A percentile compares a stretch with the other conserved stretches of the same genome.
Conservation (phyloP, 2,797 vertebrate genomes). For the Ambastaia sidthimunki region DNA sequence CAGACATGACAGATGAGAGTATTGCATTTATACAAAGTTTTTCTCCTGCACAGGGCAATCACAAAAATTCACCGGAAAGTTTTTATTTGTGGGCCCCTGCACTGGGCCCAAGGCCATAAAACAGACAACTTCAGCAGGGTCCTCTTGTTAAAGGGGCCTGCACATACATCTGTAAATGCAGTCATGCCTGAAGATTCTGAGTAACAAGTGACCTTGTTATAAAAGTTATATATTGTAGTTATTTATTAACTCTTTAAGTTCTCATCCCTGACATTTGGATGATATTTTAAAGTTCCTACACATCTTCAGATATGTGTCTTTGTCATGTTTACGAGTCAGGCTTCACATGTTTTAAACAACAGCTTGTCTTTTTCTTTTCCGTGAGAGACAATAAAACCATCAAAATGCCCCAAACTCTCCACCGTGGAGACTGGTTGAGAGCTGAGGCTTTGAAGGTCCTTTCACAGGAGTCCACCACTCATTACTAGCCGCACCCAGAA, state of each 20-base stretch:
- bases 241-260: neutral
- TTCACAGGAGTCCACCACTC: slow-evolving; percentile 31
- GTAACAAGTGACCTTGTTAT: neutral
- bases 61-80: neutral
- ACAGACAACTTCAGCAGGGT: neutral
- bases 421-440: slow-evolving; percentile 30
- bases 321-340: neutral
- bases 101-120: neutral
- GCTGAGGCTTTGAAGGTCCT: slow-evolving; percentile 4
- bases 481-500: slow-evolving; percentile 58
- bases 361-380: neutral
- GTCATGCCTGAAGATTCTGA: neutral
- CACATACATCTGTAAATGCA: neutral
- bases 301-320: neutral
- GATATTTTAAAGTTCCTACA: too few species aligned
- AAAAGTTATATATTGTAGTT: neutral
- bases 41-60: neutral
- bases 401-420: slow-evolving; percentile 25
- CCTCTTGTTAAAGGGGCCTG: neutral
- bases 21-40: neutral
- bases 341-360: neutral
- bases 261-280: neutral
- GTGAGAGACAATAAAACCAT: neutral
- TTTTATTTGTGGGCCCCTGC: neutral
- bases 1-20: slow-evolving; percentile 8